Conservation (phyloP, 2,113 vertebrate genomes). For the Epinephelus cyanopodus region DNA sequence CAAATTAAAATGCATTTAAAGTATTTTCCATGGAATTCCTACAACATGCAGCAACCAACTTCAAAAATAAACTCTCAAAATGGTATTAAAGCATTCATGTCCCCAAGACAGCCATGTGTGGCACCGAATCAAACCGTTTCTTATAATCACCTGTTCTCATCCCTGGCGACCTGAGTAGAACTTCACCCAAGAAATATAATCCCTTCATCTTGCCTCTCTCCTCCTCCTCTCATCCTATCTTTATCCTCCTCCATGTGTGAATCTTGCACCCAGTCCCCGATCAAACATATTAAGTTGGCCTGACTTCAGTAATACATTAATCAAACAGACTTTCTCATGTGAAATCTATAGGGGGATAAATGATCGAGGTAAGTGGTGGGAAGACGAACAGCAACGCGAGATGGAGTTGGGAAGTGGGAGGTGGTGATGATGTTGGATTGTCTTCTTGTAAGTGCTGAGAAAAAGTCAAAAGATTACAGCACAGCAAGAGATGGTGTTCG, state of each 20-base stretch:
- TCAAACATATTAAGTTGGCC: slow-evolving; percentile 59
- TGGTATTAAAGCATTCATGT: slow-evolving; percentile 37
- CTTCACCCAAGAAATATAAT: slow-evolving; percentile 64
- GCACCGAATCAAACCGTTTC: slow-evolving; percentile 59
- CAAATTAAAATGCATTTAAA: slow-evolving; percentile 54
- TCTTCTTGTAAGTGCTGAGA: slow-evolving; percentile 10
- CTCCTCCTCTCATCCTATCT: slow-evolving; percentile 41
- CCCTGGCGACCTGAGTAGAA: slow-evolving; percentile 53
- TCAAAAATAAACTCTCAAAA: slow-evolving; percentile 51
- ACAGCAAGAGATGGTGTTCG: slow-evolving; percentile 15
- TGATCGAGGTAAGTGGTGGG: slow-evolving; percentile 16
- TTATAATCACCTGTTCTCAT: slow-evolving; percentile 65
- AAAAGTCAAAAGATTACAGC: slow-evolving; percentile 39
- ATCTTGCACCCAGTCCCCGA: slow-evolving; percentile 42
- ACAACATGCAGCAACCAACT: slow-evolving; percentile 27
- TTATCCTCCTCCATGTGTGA: slow-evolving; percentile 62
- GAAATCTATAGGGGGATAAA: not conserved
- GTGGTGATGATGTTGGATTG: slow-evolving; percentile 7
- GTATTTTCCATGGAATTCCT: slow-evolving; percentile 13
- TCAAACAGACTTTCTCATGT: slow-evolving; percentile 53
- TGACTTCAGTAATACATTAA: slow-evolving; percentile 52
- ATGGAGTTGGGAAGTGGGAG: slow-evolving; percentile 10
- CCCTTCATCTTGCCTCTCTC: slow-evolving; percentile 51
- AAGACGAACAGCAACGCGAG: not conserved
- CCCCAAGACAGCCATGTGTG: slow-evolving; percentile 42